A percentile compares a stretch with the other conserved stretches of the same genome.
These are phyloP conservation scores for Dendrocopos noguchii DNA, from an alignment of 2,113 vertebrate genomes.

Conservation along the genomic window DNA sequence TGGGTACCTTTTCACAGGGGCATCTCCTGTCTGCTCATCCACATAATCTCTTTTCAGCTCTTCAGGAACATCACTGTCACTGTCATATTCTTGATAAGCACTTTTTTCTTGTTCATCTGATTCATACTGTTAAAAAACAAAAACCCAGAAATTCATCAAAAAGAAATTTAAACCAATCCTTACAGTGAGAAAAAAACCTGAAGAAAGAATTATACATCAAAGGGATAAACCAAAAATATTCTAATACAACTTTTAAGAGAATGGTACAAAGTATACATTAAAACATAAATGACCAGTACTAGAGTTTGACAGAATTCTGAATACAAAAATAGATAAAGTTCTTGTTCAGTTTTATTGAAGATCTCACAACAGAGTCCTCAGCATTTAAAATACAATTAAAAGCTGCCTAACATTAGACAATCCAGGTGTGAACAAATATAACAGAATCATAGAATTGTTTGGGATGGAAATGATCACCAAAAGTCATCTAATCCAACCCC, in stretches of 20 bases:
- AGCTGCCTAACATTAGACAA: background rate
- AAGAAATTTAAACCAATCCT: background rate
- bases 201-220: background rate
- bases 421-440: background rate
- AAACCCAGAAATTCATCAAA: background rate
- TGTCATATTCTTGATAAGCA: constrained; percentile 96
- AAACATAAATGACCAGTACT: background rate
- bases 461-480: no score
- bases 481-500: no score
- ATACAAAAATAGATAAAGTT: background rate
- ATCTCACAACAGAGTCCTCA: background rate
- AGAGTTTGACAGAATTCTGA: background rate
- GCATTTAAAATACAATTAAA: background rate
- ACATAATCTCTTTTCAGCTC: constrained; percentile 97
- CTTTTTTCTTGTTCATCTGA: constrained; percentile 97
- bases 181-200: background rate
- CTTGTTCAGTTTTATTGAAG: background rate
- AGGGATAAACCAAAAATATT: background rate
- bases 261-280: background rate
- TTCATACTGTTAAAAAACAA: constrained; percentile 84
- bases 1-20: constrained; percentile 89
- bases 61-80: constrained; percentile 96
- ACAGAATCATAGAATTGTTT: background rate
- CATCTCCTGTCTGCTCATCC: constrained; percentile 96
- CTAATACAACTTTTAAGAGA: background rate